Conservation (phyloP, 2,888 invertebrate genomes). For the Baronia brevicornis region DNA sequence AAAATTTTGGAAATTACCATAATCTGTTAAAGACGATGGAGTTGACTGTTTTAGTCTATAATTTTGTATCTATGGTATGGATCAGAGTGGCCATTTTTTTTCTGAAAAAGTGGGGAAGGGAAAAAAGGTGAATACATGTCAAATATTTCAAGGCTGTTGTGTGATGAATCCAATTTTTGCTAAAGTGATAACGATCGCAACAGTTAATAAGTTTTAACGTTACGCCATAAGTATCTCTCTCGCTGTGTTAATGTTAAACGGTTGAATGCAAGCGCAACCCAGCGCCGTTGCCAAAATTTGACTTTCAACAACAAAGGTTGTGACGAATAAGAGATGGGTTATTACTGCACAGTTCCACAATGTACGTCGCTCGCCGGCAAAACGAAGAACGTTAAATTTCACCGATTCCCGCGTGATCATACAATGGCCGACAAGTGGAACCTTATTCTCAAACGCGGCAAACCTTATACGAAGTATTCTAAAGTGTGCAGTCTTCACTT, state of each 20-base stretch:
- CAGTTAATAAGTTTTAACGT: conserved; percentile 40
- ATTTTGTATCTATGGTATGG: conserved; percentile 21
- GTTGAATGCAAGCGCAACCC: conserved; percentile 18
- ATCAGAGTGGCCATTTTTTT: conserved; percentile 33
- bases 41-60: conserved; percentile 16
- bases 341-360: conserved; percentile 72
- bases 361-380: conserved; percentile 73
- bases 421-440: conserved; percentile 66
- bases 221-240: conserved; percentile 20
- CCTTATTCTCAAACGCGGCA: conserved; percentile 59
- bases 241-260: conserved; percentile 32
- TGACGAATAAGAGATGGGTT: conserved; percentile 53
- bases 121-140: conserved; percentile 68
- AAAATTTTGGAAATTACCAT: conserved; percentile 20
- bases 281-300: conserved; percentile 12
- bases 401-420: conserved; percentile 61
- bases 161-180: conserved; percentile 69
- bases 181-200: conserved; percentile 65
- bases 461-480: conserved; percentile 69
- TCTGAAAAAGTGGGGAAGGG: conserved; percentile 47
- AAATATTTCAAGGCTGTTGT: conserved; percentile 71
- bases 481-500: conserved; percentile 72
- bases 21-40: too few relatives aligned
- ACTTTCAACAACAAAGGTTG: conserved; percentile 37
- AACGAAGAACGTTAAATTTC: conserved; percentile 72